phyloP scores from a whole-genome alignment of 2,888 invertebrate genomes.

The Beris morrisii region DNA sequence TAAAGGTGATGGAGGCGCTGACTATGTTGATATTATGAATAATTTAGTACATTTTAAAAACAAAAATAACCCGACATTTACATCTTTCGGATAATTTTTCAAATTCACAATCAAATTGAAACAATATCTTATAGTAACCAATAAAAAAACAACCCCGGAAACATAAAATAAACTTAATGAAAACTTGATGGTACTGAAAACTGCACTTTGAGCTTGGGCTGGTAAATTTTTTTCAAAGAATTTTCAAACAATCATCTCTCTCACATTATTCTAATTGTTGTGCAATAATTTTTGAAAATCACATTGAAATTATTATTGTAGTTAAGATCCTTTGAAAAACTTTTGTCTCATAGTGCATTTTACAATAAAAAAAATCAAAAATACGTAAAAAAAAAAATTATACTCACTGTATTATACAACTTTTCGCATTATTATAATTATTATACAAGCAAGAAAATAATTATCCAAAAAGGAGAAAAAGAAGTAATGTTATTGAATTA shows the following conservation, averaged over 20 bases:
- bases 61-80: slow-evolving; percentile 4
- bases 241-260: no score
- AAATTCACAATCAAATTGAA: background rate
- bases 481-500: slow-evolving; percentile 23
- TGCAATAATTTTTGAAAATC: no score
- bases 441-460: slow-evolving; percentile 6
- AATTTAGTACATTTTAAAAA: slow-evolving; percentile 19
- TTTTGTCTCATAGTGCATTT: slow-evolving; percentile 18
- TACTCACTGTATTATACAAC: slow-evolving; percentile 22
- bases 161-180: background rate
- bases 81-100: slow-evolving; percentile 3
- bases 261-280: no score
- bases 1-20: slow-evolving; percentile 19
- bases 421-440: slow-evolving; percentile 25
- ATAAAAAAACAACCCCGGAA: background rate
- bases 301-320: no score
- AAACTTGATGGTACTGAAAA: slow-evolving; percentile 7
- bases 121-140: background rate
- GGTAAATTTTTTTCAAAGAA: slow-evolving; percentile 13
- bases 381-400: background rate
- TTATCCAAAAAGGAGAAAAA: slow-evolving; percentile 8
- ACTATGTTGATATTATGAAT: slow-evolving; percentile 29
- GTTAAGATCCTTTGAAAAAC: slow-evolving; percentile 4
- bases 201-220: slow-evolving; percentile 30
- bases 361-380: background rate